Evolutionary conservation across 2,113 vertebrate genomes (phyloP).

Genomic region (Strix aluco): DNA sequence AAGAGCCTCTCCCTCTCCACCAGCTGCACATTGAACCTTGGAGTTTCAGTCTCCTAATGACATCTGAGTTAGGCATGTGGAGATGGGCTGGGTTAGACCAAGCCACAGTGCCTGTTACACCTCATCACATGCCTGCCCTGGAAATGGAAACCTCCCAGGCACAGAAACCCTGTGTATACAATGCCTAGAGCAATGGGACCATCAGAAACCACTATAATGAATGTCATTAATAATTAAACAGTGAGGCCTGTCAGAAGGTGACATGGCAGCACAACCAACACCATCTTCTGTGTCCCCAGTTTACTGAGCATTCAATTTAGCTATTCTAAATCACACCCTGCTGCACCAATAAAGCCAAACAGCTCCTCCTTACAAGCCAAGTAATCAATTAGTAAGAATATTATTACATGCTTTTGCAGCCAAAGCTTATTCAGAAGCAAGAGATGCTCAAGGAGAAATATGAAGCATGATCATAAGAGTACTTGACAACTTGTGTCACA

Average conservation of each 20-base stretch:
- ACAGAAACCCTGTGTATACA: not conserved
- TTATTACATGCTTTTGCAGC: not conserved
- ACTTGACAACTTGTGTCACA: not conserved
- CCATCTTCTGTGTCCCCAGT: not conserved
- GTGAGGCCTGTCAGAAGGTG: not conserved
- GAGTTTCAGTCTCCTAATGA: not conserved
- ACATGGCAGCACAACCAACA: not conserved
- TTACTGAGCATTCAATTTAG: not conserved
- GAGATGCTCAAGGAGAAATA: not conserved
- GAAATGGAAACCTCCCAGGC: not conserved
- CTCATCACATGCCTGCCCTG: not conserved
- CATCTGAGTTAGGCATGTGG: rapidly evolving
- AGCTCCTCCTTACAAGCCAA: not conserved
- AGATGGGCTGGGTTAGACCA: not conserved
- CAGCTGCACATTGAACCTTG: not conserved
- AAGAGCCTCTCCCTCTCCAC: not conserved
- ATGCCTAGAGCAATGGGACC: not conserved
- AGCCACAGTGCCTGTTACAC: not conserved
- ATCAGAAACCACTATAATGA: not conserved
- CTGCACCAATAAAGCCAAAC: not conserved
- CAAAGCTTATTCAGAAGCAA: not conserved
- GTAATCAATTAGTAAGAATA: not conserved
- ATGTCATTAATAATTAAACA: not conserved
- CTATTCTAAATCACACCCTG: not conserved
- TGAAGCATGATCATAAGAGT: not conserved